Base-by-base conservation (phyloP, 2,797 vertebrate genomes). In the Crypturellus tataupa region DNA sequence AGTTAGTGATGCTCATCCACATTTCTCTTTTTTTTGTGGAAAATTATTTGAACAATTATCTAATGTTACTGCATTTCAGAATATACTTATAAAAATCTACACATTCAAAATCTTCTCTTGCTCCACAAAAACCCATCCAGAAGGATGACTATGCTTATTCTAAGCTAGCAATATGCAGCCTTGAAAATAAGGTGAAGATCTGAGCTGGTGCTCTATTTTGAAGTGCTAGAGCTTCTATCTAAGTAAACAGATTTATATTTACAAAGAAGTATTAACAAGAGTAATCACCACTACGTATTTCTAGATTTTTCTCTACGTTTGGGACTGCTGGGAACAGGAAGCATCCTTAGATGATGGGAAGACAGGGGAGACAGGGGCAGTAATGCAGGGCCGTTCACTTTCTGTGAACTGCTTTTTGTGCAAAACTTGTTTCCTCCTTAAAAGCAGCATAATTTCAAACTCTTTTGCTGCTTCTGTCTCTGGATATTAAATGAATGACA, bases 231-330 rank as follows among this genome's bases (percentile, higher is more conserved):
- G 6, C 9, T 82, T 82, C 55, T 12, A 35, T 9, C n/a, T 0
- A 0, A 82, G 12, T 29, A 16, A 69, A 59, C 6, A 59, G 27
- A 62, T 33, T 39, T 59, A 63, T 12, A 33, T 37, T 24, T 8
- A 73, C 58, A 44, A 64, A 79, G 31, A 67, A 7, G 15, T 21
- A 40, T 7, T 18, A 71, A 58, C 31, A 71, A 39, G 12, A 6
- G 23, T 3, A 69, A 40, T 3, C 35, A 64, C 12, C 19, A 72
- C 7, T 0, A 0, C 1, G 2, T 10, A 1, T 1, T 2, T 10
- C 53, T 40, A 51, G 2, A 25, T 51, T 29, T 56, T 73, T 19
- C 19, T 80, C 53, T 64, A 63, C 21, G 69, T 51, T 69, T 0
- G 1, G 20, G n/a, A 76, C 1, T 1, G 39, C 16, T n/a, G 73